These are phyloP conservation scores for Lissocephala sabroskyi DNA, from an alignment of 2,888 invertebrate genomes.

Conservation along the genomic window DNA sequence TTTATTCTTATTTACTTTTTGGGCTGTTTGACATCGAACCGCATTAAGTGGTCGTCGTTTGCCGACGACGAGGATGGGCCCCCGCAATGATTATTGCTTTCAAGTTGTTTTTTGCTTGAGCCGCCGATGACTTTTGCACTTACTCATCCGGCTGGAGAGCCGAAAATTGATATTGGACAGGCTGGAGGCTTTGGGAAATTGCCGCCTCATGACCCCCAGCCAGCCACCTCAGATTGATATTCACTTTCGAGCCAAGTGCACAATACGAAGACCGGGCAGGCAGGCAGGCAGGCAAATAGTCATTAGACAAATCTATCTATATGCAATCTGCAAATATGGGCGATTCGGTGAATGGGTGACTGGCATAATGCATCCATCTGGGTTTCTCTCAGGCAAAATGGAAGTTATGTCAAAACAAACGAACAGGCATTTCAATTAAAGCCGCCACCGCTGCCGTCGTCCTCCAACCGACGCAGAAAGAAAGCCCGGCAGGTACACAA, in stretches of 20 bases:
- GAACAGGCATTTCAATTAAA: slow-evolving; percentile 51
- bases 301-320: slow-evolving; percentile 51
- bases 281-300: slow-evolving; percentile 31
- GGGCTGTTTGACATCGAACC: slow-evolving; percentile 43
- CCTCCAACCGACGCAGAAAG: too few relatives aligned
- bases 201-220: slow-evolving; percentile 32
- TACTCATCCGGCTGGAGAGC: slow-evolving; percentile 15
- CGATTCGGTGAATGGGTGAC: too few relatives aligned
- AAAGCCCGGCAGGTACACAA: too few relatives aligned
- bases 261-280: too few relatives aligned
- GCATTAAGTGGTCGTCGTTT: slow-evolving; percentile 53
- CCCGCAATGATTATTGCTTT: neutral
- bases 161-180: slow-evolving; percentile 41
- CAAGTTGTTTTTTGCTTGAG: neutral
- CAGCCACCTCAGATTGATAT: neutral
- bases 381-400: slow-evolving; percentile 42
- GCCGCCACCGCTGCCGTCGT: too few relatives aligned
- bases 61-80: too few relatives aligned
- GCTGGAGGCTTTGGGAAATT: slow-evolving; percentile 19
- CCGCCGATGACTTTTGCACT: slow-evolving; percentile 55
- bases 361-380: slow-evolving; percentile 31
- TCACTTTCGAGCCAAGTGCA: neutral
- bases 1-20: slow-evolving; percentile 7
- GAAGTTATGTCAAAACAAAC: slow-evolving; percentile 62
- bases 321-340: slow-evolving; percentile 59